Percentiles rank a stretch among this genome's conserved stretches.
These are phyloP conservation scores for Drosophila sordidula DNA, from an alignment of 2,888 invertebrate species.

Conservation along the genomic window DNA sequence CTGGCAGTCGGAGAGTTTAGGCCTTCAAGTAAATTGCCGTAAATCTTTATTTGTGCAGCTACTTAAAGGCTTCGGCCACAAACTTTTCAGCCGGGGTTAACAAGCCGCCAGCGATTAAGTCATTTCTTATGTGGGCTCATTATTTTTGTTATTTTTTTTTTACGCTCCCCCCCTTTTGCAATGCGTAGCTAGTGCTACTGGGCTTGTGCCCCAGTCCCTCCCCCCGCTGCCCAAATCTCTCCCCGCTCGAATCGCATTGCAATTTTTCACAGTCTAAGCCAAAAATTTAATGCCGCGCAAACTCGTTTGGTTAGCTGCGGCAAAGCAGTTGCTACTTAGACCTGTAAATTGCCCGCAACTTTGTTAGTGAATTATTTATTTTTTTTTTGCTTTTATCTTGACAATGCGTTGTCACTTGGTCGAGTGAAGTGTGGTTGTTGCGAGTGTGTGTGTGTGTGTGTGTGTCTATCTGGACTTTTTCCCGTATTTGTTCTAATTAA, in stretches of 20 bases:
- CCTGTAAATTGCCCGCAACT: constrained; percentile 54
- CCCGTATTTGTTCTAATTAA: constrained; percentile 76
- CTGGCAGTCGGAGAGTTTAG: constrained; percentile 57
- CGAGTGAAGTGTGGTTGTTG: constrained; percentile 3
- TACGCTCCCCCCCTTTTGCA: background rate
- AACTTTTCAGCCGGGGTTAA: constrained; percentile 63
- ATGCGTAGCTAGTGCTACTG: constrained; percentile 74
- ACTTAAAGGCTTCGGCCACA: constrained; percentile 65
- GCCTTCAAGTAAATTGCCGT: constrained; percentile 74
- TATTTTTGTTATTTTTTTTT: constrained; percentile 49
- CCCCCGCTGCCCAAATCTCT: background rate
- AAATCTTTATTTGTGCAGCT: constrained; percentile 81
- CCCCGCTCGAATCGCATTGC: constrained; percentile 27
- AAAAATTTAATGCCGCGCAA: constrained; percentile 64
- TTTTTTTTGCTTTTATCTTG: constrained; percentile 42
- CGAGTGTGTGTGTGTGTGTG: constrained; percentile 21
- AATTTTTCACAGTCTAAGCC: constrained; percentile 68
- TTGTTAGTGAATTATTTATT: constrained; percentile 57
- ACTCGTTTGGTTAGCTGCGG: constrained; percentile 47
- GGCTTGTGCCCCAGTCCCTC: constrained; percentile 47
- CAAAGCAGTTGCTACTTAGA: constrained; percentile 33
- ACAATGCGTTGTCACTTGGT: constrained; percentile 2
- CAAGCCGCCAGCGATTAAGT: constrained; percentile 82
- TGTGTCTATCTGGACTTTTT: constrained; percentile 29
- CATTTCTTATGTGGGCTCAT: constrained; percentile 79